Evolutionary conservation across 2,113 vertebrate genomes (phyloP), one percentile per base, ranked within the genome.

Genomic region (Myrmecophaga tridactyla): DNA sequence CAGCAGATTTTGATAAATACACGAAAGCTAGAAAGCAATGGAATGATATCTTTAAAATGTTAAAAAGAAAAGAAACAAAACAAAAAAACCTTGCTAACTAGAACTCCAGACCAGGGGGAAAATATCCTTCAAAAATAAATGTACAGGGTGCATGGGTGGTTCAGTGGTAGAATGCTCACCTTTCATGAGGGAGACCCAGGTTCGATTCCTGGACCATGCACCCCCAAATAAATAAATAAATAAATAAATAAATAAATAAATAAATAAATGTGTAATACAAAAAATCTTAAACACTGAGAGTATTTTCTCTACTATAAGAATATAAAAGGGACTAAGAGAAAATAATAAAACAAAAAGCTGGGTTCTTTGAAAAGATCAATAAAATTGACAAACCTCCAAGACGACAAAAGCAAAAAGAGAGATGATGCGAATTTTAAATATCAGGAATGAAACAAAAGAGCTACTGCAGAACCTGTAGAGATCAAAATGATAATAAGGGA

Each of bases 1-100:
- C 53, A 88, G 81, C 4, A 92, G 81, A 88, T 6, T 86, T 51
- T 31, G 15, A 80, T 63, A n/a, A 91, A 96, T 84, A 96, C 53
- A 72, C 1, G 53, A 60, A 72, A 70, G 13, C 2, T 23, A 60
- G 72, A 81, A 92, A 91, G 27, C 9, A 78, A 48, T 53, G 21
- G 18, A 89, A 78, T 77, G 10, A 39, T 73, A 86, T 69, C 17
- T 81, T 86, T 39, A 58, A 43, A 76, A 89, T 51, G 6, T 63
- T 51, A 65, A 60, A 51, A 48, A 48, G 11, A 11, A 48, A 48
- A 48, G 11, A 48, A 11, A 48, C 7, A 69, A 12, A 67, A 46
- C 31, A 73, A 89, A 84, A 94, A 46, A 84, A 67, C 15, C 36
- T 10, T 56, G 12, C 29, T 56, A 80, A 80, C 1, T 65, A 83